Evolutionary conservation across 2,797 vertebrate species (phyloP).

Genomic region (Columba guinea): DNA sequence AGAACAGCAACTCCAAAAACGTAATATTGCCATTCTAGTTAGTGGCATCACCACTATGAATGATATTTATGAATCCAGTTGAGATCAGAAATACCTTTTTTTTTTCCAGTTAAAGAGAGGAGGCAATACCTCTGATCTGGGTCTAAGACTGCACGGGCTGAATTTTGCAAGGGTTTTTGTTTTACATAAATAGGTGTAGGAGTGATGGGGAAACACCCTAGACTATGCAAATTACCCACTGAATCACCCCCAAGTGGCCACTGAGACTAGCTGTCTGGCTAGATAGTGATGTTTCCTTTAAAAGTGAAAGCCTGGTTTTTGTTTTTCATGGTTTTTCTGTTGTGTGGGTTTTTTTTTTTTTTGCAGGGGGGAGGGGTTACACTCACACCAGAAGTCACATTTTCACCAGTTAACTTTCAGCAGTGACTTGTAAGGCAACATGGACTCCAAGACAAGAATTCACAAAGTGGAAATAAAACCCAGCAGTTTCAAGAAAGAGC

Average conservation of each 20-base stretch:
- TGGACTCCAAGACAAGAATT: neutral
- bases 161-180: neutral
- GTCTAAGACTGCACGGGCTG: neutral
- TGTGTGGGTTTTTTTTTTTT: neutral
- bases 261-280: neutral
- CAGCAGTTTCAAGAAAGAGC: neutral
- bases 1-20: neutral
- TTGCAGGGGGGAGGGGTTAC: neutral
- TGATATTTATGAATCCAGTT: neutral
- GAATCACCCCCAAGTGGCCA: neutral
- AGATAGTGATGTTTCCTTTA: neutral
- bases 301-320: neutral
- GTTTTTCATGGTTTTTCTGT: no score
- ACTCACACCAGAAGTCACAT: neutral
- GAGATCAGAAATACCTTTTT: neutral
- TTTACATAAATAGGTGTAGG: neutral
- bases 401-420: neutral
- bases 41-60: neutral
- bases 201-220: neutral
- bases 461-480: neutral
- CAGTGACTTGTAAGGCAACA: neutral
- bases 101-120: neutral
- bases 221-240: neutral
- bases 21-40: neutral
- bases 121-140: neutral